phyloP scores from a whole-genome alignment of 2,797 vertebrate genomes.

The Sebastes taczanowskii region DNA sequence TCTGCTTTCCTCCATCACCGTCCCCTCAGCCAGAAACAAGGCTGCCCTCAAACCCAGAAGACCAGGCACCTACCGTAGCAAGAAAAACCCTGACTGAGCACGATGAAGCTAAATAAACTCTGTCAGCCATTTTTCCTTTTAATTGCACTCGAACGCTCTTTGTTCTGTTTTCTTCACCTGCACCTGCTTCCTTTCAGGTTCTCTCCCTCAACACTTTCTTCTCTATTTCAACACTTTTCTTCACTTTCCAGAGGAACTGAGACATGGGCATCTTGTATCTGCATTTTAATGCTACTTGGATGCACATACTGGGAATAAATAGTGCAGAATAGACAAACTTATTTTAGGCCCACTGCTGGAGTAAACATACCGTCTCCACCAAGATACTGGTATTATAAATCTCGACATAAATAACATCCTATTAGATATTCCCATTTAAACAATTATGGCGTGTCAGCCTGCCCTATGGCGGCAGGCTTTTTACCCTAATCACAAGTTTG shows the following conservation, averaged over 20 bases:
- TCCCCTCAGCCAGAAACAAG: conserved; percentile 55
- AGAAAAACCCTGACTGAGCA: conserved; percentile 69
- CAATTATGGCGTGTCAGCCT: background rate
- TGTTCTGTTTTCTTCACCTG: background rate
- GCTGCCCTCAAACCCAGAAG: conserved; percentile 44
- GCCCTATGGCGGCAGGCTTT: background rate
- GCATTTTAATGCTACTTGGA: background rate
- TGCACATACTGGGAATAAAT: background rate
- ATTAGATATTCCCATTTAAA: background rate
- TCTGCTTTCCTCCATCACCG: conserved; percentile 67
- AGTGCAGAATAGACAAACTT: conserved; percentile 10
- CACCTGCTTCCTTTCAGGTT: conserved; percentile 37
- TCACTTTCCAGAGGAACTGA: conserved; percentile 17
- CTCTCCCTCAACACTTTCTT: background rate
- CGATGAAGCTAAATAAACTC: conserved; percentile 24
- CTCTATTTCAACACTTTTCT: conserved; percentile 5
- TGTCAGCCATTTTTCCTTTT: conserved; percentile 60
- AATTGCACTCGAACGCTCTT: conserved; percentile 30
- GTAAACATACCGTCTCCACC: background rate
- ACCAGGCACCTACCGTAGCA: conserved; percentile 22
- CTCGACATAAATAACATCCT: background rate
- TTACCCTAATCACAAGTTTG: background rate
- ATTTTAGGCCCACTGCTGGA: background rate
- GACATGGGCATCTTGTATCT: background rate
- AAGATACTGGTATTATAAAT: background rate